Conservation (phyloP, 1,140 invertebrate species). For the Teleopsis dalmanni region DNA sequence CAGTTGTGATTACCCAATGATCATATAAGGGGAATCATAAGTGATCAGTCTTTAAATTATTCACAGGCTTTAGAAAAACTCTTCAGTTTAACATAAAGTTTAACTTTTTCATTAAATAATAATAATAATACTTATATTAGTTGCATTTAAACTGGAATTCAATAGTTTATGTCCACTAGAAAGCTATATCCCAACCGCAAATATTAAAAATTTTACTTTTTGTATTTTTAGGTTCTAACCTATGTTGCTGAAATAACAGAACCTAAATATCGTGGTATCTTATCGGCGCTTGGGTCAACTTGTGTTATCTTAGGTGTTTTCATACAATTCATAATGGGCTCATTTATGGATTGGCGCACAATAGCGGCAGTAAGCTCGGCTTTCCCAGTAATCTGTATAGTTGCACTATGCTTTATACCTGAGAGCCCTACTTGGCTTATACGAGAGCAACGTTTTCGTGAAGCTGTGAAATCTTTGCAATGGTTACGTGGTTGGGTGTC, state of each 20-base stretch:
- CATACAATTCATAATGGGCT: constrained; percentile 60
- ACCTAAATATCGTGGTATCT: constrained; percentile 63
- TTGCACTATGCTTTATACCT: constrained; percentile 60
- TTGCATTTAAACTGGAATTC: no score
- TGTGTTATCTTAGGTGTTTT: constrained; percentile 66
- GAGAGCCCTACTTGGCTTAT: constrained; percentile 72
- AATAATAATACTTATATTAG: no score
- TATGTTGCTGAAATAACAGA: constrained; percentile 75
- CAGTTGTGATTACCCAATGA: no score
- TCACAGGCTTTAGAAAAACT: no score
- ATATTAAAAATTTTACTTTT: not conserved
- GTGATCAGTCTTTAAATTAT: no score
- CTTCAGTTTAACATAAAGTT: no score
- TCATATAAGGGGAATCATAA: no score
- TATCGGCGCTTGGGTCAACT: constrained; percentile 64
- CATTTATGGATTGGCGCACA: constrained; percentile 60
- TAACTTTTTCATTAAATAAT: no score
- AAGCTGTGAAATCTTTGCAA: constrained; percentile 53
- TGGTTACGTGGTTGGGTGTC: constrained; percentile 62
- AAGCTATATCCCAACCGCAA: no score
- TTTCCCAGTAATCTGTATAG: constrained; percentile 58
- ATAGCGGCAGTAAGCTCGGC: constrained; percentile 59
- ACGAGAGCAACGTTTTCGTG: constrained; percentile 51
- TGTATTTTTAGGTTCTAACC: constrained; percentile 55
- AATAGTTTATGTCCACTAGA: no score